Base-by-base conservation (phyloP, 2,113 vertebrate species). In the Dipodomys merriami region DNA sequence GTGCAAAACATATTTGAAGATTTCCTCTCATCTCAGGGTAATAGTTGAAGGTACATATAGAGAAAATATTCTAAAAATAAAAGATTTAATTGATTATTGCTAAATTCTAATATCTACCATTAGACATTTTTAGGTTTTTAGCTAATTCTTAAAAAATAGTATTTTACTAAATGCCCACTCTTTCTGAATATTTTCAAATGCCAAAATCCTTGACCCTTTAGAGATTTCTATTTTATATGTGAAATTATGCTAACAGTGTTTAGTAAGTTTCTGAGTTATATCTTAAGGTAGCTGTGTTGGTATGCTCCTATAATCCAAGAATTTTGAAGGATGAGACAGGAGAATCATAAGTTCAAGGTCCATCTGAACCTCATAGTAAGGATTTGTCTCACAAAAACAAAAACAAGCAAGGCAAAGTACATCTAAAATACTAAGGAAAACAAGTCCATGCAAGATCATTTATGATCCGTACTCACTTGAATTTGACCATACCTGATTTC, bases 21-120 rank as follows among this genome's bases (percentile, higher is more conserved):
- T 88, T 74, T 88, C 53, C 6, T 33, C 22, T 35, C 74, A 65
- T 79, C 12, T 9, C 39, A 60, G 7, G 7, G 2, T 19, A 82
- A 90, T 11, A 88, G 13, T 0, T 88, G 67, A 53, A 65, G 19
- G 15, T 85, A 15, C 64, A 64, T 78, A 92, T 30, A 6, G 90
- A 83, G 22, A 65, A 74, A 86, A 87, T 33, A 20, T 80, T 2
- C n/a, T 91, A 67, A 90, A 86, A 91, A 15, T 65, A 49, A 94
- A 5, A 3, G 11, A 67, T 87, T 80, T 67, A 89, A 39, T 60
- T 76, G 25, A 27, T 57, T 57, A 16, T 57, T 57, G 16, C 39
- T 76, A 86, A 39, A 13, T 80, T 46, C 12, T 84, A 10, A 71
- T n/a, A 73, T 8, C 13, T 7, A 22, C 18, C 29, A 80, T 30